phyloP scores from a whole-genome alignment of 2,113 vertebrate genomes.

The Pongo pygmaeus region DNA sequence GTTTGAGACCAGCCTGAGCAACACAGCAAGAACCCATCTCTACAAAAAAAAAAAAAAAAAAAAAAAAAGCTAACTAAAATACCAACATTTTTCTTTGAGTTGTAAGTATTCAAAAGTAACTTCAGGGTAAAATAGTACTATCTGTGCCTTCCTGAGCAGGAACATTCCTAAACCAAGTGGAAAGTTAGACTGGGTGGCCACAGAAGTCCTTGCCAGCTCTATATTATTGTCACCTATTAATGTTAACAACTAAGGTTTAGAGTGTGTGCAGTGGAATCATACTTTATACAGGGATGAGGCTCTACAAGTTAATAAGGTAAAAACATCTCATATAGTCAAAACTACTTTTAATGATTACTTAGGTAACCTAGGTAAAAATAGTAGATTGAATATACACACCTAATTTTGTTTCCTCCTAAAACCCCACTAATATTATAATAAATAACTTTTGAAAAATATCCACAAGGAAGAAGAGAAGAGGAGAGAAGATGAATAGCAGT shows the following conservation, averaged over 20 bases:
- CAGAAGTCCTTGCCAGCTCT: background rate
- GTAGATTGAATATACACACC: background rate
- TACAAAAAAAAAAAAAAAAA: too few species aligned
- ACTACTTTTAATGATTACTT: slow-evolving; percentile 10
- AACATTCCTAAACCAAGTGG: background rate
- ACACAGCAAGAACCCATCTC: too few species aligned
- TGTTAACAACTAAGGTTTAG: background rate
- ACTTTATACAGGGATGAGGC: background rate
- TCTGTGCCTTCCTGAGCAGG: background rate
- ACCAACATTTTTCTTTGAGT: background rate
- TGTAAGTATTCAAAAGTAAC: background rate
- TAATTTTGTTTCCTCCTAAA: slow-evolving; percentile 24
- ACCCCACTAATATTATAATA: background rate
- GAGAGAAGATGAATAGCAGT: background rate
- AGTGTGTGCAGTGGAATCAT: background rate
- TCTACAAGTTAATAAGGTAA: background rate
- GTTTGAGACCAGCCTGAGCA: too few species aligned
- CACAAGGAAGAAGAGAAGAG: background rate
- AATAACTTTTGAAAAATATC: background rate
- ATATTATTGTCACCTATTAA: background rate
- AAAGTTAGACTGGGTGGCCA: background rate
- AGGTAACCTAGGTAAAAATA: background rate
- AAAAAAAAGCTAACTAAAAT: background rate
- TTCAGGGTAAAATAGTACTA: background rate
- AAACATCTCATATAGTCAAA: background rate